Base-by-base conservation (phyloP, 2,113 vertebrate genomes). In the Scomber scombrus region DNA sequence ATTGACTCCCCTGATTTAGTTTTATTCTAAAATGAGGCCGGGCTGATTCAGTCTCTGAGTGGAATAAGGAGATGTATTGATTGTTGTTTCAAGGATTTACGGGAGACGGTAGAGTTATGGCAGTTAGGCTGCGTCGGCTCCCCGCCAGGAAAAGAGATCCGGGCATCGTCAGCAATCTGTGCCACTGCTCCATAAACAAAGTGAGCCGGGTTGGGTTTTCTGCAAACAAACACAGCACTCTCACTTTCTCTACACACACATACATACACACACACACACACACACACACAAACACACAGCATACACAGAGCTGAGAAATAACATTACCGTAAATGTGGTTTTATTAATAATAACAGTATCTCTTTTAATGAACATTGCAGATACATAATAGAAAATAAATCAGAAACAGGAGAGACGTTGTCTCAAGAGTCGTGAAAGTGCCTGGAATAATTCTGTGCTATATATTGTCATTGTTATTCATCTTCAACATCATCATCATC, bases 311-410 rank as follows among this genome's bases (percentile, higher is more conserved):
- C n/a, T 13, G 71, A 82, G 79, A 50, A 75, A 75, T 66, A 51
- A 57, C 77, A 68, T 77, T 80, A 87, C 80, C 91, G 67, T 94
- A 91, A 95, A 94, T 91, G 88, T 93, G 90, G 89, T 93, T 95
- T 94, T 94, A 93, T 93, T 94, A 94, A 92, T 94, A 94, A 94
- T 93, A 94, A 93, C 92, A 93, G 91, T 94, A 94, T 93, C 92
- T 94, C 84, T 92, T 92, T 94, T 92, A 93, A 94, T 93, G 93
- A 94, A 95, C 94, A 94, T 95, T 92, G 92, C 93, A 94, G 90
- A 93, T 94, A 94, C 93, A 94, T 89, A 91, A 93, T 93, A 93
- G 90, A 95, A 95, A 95, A 94, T 81, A 93, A 91, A 89, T 91
- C 85, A 83, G 89, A 93, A 94, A 93, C 88, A 88, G 87, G 78